Base-by-base conservation (phyloP, 2,888 invertebrate genomes). In the Pandemis corylana region DNA sequence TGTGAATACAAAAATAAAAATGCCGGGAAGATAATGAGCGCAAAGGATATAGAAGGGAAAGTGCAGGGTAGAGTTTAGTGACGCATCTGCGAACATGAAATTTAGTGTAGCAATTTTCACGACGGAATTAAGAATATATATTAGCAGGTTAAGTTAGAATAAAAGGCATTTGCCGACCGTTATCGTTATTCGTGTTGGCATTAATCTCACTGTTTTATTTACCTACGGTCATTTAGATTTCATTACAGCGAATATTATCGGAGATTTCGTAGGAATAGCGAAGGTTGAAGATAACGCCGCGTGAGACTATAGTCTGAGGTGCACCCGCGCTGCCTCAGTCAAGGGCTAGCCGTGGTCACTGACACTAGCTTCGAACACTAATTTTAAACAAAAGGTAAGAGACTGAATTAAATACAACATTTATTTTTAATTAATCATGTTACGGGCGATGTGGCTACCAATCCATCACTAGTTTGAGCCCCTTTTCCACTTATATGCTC, bases 201-300 rank as follows among this genome's bases (percentile, higher is more conserved):
- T 61, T 61, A 61, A 61, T 61, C 61, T 13, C 36, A 12, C 7
- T 36, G 61, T 42, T 42, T 44, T 63, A 42, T 9, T 10, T 63
- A 41, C 63, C 28, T 5, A 20, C 7, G 44, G 64, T 65, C 28
- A 46, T 46, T 46, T 28, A 65, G 64, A 65, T 49, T 65, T 65
- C 44, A 44, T n/a, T 42, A 41, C 44, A 64, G 10, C 15, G 42
- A n/a, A 15, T 20, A 12, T 44, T 64, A 64, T 64, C 63, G 6
- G 7, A 15, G 15, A 10, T 44, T 44, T 64, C 7, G 63, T 20
- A 28, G 4, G 5, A 65, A 49, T 20, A 46, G 2, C 64, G 64
- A 64, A 44, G 46, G 64, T 44, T 64, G 44, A 15, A 10, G 64
- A 65, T 65, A 28, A 65, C 64, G 42, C 15, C 15, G 44, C 2